Conservation (phyloP, 2,113 vertebrate genomes). For the Zeus faber region DNA sequence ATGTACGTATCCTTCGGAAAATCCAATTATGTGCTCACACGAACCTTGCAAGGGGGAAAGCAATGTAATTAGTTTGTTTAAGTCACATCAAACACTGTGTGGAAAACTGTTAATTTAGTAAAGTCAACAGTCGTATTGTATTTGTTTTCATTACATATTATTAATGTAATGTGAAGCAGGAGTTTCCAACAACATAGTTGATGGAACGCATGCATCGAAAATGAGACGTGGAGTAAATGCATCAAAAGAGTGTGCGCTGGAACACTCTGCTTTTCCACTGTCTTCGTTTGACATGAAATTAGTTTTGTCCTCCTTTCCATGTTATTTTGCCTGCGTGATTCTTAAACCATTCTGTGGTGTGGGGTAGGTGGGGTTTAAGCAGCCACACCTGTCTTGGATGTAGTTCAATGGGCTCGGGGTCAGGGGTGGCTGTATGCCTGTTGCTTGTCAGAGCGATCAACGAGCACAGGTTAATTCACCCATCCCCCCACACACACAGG, state of each 20-base stretch:
- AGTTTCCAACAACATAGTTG: conserved; percentile 14
- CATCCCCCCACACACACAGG: too few relatives aligned
- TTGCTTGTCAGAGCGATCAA: too few relatives aligned
- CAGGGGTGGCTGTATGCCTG: too few relatives aligned
- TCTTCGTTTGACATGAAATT: conserved; percentile 12
- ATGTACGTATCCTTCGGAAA: conserved; percentile 44
- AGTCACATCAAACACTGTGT: conserved; percentile 47
- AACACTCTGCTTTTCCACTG: conserved; percentile 28
- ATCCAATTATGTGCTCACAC: conserved; percentile 49
- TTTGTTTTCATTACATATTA: conserved; percentile 50
- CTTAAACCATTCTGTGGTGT: too few relatives aligned
- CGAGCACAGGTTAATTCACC: too few relatives aligned
- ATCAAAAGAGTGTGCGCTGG: conserved; percentile 21
- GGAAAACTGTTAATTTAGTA: conserved; percentile 53
- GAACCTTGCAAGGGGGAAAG: conserved; percentile 21
- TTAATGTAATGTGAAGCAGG: conserved; percentile 32
- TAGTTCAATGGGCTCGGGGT: too few relatives aligned
- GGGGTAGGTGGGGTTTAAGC: too few relatives aligned
- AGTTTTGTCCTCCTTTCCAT: too few relatives aligned
- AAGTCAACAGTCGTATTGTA: conserved; percentile 50
- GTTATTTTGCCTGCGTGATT: too few relatives aligned
- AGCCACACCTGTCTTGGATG: too few relatives aligned
- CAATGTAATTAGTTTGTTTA: conserved; percentile 34
- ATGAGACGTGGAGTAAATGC: conserved; percentile 22
- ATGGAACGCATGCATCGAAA: conserved; percentile 20